Percentiles rank a stretch among this genome's conserved stretches.
Evolutionary conservation across 2,113 vertebrate species (phyloP).

Genomic region (Peromyscus californicus): DNA sequence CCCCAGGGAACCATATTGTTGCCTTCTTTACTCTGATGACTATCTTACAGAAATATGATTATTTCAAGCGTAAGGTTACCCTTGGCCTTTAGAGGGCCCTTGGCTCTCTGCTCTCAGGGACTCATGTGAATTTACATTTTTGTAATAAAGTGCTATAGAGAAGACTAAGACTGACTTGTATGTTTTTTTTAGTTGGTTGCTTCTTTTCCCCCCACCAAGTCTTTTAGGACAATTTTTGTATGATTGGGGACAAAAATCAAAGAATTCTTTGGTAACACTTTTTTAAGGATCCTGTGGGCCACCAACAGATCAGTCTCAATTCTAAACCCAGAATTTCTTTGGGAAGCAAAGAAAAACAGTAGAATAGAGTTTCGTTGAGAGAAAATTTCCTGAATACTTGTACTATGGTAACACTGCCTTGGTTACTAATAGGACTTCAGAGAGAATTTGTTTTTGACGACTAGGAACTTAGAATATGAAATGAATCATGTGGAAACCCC

Average conservation of each 20-base stretch:
- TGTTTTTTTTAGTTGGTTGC: neutral
- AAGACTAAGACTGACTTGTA: neutral
- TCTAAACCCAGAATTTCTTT: slow-evolving; percentile 38
- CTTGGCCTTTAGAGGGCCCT: neutral
- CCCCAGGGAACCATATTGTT: neutral
- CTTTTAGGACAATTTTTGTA: neutral
- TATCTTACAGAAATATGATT: neutral
- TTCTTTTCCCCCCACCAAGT: neutral
- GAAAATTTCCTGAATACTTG: slow-evolving; percentile 28
- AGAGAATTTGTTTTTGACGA: neutral
- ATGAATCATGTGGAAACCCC: neutral
- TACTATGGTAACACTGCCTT: neutral
- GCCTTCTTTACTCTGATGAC: neutral
- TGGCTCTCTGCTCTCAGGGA: neutral
- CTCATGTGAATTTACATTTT: fast-evolving
- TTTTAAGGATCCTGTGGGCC: neutral
- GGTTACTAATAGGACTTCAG: neutral
- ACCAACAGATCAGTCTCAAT: neutral
- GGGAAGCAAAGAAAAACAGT: slow-evolving; percentile 43
- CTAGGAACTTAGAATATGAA: slow-evolving; percentile 26
- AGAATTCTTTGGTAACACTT: slow-evolving; percentile 4
- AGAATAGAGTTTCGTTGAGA: slow-evolving; percentile 5
- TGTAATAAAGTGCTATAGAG: neutral
- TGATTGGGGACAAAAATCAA: slow-evolving; percentile 4
- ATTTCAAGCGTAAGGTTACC: neutral